Conservation (phyloP, 2,797 vertebrate species). For the Synanceia verrucosa region DNA sequence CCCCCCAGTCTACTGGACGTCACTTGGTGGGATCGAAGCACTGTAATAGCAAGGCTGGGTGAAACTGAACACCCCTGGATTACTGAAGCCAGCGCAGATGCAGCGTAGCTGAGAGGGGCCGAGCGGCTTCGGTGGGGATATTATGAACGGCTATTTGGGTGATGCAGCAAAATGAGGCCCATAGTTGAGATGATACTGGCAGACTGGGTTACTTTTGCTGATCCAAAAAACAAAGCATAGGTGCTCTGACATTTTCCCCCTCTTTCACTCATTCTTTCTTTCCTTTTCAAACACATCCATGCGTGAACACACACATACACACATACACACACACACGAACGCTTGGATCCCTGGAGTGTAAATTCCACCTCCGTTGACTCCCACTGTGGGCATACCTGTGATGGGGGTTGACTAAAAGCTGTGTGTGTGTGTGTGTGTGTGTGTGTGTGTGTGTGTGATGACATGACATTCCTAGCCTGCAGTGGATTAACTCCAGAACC, state of each 20-base stretch:
- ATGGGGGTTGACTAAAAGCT: constrained; percentile 49
- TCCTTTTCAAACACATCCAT: constrained; percentile 50
- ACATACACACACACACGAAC: background rate
- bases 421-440: constrained; percentile 43
- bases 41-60: constrained; percentile 66
- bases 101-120: constrained; percentile 59
- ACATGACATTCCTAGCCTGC: constrained; percentile 73
- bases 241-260: background rate
- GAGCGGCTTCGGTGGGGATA: constrained; percentile 48
- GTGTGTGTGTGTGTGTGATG: constrained; percentile 43
- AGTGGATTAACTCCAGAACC: constrained; percentile 79
- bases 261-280: background rate
- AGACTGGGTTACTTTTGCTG: constrained; percentile 29
- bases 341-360: constrained; percentile 45
- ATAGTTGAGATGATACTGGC: constrained; percentile 30
- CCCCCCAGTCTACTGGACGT: constrained; percentile 48
- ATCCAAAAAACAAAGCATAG: constrained; percentile 30
- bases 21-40: constrained; percentile 54
- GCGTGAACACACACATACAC: constrained; percentile 10
- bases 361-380: constrained; percentile 57
- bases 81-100: constrained; percentile 70
- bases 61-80: constrained; percentile 80
- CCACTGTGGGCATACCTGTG: constrained; percentile 67
- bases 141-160: constrained; percentile 60
- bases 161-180: constrained; percentile 60